Evolutionary conservation across 2,888 invertebrate species (phyloP), one percentile per base, ranked within the genome.

Genomic region (Oscheius sp.): DNA sequence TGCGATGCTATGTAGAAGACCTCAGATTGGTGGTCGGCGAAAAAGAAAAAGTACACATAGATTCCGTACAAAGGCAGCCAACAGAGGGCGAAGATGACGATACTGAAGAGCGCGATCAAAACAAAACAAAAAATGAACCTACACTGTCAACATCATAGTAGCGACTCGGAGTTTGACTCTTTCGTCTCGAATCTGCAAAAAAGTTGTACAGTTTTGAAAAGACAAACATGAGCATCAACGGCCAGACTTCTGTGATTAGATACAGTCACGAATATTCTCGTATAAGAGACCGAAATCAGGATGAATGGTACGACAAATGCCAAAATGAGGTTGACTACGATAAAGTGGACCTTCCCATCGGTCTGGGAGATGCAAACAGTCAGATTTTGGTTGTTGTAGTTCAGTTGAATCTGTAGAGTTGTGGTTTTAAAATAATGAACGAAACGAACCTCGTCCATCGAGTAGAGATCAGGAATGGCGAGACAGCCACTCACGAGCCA

Each of bases 71-170:
- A 77, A 1, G 89, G 89, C 7, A 83, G 74, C 89, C 89, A 89
- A 70, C 89, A 89, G 9, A 85, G 70, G 21, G 86, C 81, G 75
- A 89, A 89, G 1, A 86, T 78, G n/a, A 88, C 80, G 21, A 89
- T 89, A 9, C 42, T 42, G 42, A 42, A 42, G 7, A 7, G 7
- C 7, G 7, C 7, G 7, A 3, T 42, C 42, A 5, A 7, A 42
- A 42, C 42, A 3, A 42, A 42, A 42, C 21, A 21, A 42, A 42
- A 7, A 42, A 42, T 42, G 42, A 7, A 42, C 42, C 7, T 42
- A 42, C 42, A 88, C 89, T 2, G 87, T 87, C 53, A 88, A 77
- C 89, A 89, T 89, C 89, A 89, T 89, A 3, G 86, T 83, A 21
- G 89, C 88, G 1, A 88, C 87, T 13, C 87, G 81, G n/a, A 89